phyloP scores from a whole-genome alignment of 2,888 invertebrate genomes.

The Timema cristinae region DNA sequence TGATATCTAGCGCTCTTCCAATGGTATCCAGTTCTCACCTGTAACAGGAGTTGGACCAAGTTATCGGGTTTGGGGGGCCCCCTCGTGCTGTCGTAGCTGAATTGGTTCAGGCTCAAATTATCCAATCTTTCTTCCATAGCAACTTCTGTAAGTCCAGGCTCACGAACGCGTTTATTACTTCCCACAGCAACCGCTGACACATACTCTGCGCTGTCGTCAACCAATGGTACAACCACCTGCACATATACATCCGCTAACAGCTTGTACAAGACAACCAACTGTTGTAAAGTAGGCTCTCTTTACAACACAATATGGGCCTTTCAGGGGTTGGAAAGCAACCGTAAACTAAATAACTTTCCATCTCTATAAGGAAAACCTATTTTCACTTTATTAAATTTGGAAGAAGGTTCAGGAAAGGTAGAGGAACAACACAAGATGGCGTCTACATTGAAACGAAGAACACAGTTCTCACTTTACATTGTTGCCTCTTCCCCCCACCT shows the following conservation, averaged over 20 bases:
- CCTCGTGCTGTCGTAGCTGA: constrained; percentile 43
- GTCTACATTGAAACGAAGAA: no score
- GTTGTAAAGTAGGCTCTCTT: no score
- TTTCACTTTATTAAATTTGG: no score
- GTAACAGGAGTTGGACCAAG: constrained; percentile 74
- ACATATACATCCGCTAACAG: not conserved
- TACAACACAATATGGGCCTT: no score
- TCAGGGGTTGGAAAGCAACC: no score
- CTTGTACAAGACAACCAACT: no score
- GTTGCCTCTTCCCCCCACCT: no score
- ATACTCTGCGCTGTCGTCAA: constrained; percentile 48
- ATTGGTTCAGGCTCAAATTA: constrained; percentile 59
- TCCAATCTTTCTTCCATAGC: constrained; percentile 80
- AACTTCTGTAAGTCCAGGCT: constrained; percentile 52
- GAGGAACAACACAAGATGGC: no score
- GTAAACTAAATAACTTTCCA: no score
- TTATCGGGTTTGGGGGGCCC: constrained; percentile 62
- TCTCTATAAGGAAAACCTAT: no score
- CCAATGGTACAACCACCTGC: constrained; percentile 43
- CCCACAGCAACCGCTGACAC: constrained; percentile 31
- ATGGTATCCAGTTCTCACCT: constrained; percentile 34
- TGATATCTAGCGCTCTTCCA: not conserved
- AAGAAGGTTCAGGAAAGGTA: no score
- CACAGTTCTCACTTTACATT: no score
- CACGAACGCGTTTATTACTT: constrained; percentile 43